Conservation (phyloP, 2,113 vertebrate genomes). For the Mustela lutreola region DNA sequence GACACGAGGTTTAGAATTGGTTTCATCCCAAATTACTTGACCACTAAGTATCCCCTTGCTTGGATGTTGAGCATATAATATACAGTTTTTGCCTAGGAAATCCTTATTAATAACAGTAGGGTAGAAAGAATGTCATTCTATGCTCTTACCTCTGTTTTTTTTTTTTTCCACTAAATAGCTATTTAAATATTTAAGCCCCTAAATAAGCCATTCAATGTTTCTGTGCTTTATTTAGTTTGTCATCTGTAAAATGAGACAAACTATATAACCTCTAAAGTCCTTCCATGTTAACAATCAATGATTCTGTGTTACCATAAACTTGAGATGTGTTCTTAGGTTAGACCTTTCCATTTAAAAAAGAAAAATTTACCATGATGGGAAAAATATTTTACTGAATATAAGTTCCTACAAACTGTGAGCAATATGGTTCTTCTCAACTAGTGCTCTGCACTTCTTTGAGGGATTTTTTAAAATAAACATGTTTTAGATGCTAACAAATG, state of each 20-base stretch:
- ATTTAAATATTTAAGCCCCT: neutral
- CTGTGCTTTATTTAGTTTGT: neutral
- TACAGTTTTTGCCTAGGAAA: too few species aligned
- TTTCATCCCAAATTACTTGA: too few species aligned
- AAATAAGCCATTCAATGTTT: neutral
- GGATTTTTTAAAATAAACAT: neutral
- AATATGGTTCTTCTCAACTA: neutral
- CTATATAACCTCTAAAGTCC: neutral
- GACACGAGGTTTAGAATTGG: too few species aligned
- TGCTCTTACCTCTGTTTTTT: neutral
- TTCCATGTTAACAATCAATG: neutral
- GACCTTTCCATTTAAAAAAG: neutral
- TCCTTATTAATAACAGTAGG: neutral
- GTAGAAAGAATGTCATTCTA: neutral
- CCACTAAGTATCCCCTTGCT: too few species aligned
- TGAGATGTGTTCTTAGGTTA: neutral
- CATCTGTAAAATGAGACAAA: neutral
- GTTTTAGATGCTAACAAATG: neutral
- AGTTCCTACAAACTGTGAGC: neutral
- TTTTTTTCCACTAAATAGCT: neutral
- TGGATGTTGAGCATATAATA: too few species aligned
- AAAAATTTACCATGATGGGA: neutral
- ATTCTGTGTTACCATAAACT: neutral
- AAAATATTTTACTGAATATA: neutral
- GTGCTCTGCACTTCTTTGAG: neutral